Conservation (phyloP, 2,113 vertebrate species). For the Eurypyga helias region DNA sequence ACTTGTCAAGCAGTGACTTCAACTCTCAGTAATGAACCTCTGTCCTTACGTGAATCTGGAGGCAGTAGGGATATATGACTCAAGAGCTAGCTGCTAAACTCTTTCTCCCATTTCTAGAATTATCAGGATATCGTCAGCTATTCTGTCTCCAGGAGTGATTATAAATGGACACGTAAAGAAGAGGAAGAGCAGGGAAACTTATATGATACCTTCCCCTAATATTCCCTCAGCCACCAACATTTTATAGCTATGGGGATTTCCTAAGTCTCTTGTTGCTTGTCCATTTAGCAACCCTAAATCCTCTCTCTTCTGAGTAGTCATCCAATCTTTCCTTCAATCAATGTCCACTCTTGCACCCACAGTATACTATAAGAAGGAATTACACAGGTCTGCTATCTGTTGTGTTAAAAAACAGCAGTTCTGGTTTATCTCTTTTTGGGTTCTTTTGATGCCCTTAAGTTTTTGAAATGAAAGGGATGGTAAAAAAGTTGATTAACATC, state of each 20-base stretch:
- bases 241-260: neutral
- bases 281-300: neutral
- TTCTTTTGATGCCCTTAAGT: neutral
- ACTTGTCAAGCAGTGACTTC: neutral
- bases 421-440: neutral
- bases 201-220: neutral
- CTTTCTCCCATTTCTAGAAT: neutral
- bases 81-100: neutral
- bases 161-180: neutral
- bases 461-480: neutral
- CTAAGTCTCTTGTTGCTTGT: neutral
- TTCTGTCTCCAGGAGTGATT: neutral
- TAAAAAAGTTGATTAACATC: neutral
- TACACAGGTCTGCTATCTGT: neutral
- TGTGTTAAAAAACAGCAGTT: neutral
- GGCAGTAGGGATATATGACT: neutral
- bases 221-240: neutral
- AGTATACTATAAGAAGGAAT: neutral
- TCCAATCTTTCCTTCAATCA: neutral
- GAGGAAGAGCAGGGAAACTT: neutral
- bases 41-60: neutral
- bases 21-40: neutral
- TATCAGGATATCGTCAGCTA: neutral
- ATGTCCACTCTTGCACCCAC: neutral
- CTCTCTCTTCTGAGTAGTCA: neutral